Percentiles rank a stretch among this genome's conserved stretches.
These are phyloP conservation scores for Penaeus vannamei DNA, from an alignment of 1,140 invertebrate species.

Conservation along the genomic window DNA sequence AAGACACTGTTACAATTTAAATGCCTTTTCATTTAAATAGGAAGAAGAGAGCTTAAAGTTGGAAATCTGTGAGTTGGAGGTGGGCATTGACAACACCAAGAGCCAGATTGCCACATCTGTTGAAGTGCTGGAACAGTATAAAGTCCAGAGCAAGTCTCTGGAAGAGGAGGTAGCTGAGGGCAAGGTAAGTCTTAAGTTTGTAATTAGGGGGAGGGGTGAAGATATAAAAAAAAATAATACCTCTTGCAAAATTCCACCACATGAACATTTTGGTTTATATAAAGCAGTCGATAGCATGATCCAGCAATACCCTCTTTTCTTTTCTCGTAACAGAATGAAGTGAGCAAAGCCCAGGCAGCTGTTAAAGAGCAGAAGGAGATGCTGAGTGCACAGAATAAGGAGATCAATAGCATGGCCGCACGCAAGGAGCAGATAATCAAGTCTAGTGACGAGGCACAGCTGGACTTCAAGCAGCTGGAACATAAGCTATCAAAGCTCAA, in stretches of 20 bases:
- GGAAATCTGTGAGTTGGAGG: slow-evolving; percentile 85
- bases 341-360: slow-evolving; percentile 76
- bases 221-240: background rate
- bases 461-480: slow-evolving; percentile 85
- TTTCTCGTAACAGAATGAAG: slow-evolving; percentile 70
- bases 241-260: too few species aligned
- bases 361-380: slow-evolving; percentile 84
- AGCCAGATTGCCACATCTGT: slow-evolving; percentile 75
- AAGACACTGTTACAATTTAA: background rate
- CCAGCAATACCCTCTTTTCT: background rate
- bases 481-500: slow-evolving; percentile 76
- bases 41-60: slow-evolving; percentile 86
- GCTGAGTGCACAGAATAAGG: slow-evolving; percentile 83
- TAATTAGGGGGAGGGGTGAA: too few species aligned
- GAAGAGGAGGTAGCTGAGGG: slow-evolving; percentile 73
- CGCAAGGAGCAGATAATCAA: slow-evolving; percentile 82
- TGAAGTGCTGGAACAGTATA: slow-evolving; percentile 74
- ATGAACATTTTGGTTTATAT: too few species aligned
- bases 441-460: slow-evolving; percentile 78
- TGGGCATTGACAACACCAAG: slow-evolving; percentile 79
- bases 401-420: slow-evolving; percentile 78
- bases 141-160: slow-evolving; percentile 74
- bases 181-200: slow-evolving; percentile 69
- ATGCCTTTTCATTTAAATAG: slow-evolving; percentile 68
- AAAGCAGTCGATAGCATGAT: background rate